Conservation (phyloP, 2,113 vertebrate species). For the Chlamydotis undulata region DNA sequence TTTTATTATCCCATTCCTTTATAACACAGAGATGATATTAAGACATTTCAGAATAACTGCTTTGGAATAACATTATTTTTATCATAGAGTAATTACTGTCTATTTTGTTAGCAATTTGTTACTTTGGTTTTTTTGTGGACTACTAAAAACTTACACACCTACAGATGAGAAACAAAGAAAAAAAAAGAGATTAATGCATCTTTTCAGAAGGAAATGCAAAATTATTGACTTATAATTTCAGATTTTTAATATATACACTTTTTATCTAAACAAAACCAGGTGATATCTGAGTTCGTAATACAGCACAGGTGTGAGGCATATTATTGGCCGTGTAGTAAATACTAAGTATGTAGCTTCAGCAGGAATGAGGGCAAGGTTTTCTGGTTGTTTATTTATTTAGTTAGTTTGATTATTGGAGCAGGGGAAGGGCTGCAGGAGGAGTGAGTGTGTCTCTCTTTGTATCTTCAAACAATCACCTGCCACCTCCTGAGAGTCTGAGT, state of each 20-base stretch:
- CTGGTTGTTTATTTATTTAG: not conserved
- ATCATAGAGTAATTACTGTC: not conserved
- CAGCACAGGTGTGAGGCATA: not conserved
- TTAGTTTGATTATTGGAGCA: not conserved
- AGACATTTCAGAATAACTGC: not conserved
- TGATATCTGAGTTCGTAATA: not conserved
- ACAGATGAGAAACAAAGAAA: not conserved
- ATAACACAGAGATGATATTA: not conserved
- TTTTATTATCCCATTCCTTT: not conserved
- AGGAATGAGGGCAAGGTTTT: rapidly evolving
- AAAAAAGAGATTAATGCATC: not conserved
- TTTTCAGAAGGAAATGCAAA: not conserved
- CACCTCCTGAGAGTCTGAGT: rapidly evolving
- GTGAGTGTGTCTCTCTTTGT: not conserved
- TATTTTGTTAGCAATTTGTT: not conserved
- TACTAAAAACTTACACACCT: not conserved
- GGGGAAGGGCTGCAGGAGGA: not conserved
- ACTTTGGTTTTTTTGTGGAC: not conserved
- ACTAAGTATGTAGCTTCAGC: not conserved
- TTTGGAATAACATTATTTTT: not conserved
- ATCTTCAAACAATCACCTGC: no score
- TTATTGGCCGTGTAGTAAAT: not conserved
- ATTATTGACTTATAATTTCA: not conserved
- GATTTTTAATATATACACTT: not conserved
- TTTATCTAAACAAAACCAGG: not conserved